Evolutionary conservation across 2,113 vertebrate genomes (phyloP).

Genomic region (Pleuronectes platessa): DNA sequence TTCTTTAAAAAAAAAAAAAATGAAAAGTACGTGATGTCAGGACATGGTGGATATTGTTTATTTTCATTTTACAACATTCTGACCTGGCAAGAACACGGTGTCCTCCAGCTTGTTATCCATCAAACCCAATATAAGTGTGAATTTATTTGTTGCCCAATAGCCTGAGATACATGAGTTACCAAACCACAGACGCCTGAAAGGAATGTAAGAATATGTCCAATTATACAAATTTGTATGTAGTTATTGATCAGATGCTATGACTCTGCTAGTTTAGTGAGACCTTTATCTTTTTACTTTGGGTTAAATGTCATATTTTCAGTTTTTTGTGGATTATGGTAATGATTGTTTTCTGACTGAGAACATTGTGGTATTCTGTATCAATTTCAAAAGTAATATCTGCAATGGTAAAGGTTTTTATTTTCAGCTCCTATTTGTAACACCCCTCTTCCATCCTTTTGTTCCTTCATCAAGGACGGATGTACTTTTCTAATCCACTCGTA

Average conservation of each 20-base stretch:
- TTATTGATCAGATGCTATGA: background rate
- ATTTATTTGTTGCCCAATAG: background rate
- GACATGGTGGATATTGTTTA: background rate
- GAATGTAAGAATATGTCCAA: background rate
- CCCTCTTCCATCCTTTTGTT: background rate
- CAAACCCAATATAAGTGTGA: background rate
- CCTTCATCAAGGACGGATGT: background rate
- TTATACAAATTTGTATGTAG: background rate
- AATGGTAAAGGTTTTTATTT: background rate
- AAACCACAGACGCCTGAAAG: background rate
- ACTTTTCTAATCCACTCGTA: too few species aligned
- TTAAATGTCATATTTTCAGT: background rate
- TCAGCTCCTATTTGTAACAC: too few species aligned
- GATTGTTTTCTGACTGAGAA: background rate
- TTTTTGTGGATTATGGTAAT: background rate
- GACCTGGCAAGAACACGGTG: background rate
- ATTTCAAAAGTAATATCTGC: too few species aligned
- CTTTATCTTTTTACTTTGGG: too few species aligned
- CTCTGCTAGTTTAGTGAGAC: background rate
- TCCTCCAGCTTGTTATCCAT: background rate
- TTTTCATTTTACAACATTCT: slow-evolving; percentile 13
- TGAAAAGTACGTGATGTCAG: slow-evolving; percentile 9
- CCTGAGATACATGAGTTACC: background rate
- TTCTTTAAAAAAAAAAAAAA: background rate
- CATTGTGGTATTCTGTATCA: background rate